A percentile compares a stretch with the other conserved stretches of the same genome.
phyloP scores from a whole-genome alignment of 1,140 invertebrate species.

The Aphelenchoides besseyi region DNA sequence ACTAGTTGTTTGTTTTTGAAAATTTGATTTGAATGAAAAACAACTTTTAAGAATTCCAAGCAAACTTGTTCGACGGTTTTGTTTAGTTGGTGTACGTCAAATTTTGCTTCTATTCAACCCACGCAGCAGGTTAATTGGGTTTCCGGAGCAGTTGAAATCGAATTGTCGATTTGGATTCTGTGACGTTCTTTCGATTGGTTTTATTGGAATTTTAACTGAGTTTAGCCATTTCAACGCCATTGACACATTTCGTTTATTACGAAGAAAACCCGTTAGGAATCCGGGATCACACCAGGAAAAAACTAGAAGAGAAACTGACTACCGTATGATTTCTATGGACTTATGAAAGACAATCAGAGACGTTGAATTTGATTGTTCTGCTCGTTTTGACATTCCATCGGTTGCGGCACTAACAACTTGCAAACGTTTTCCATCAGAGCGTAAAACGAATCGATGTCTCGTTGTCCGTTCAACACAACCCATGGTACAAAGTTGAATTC shows the following conservation, averaged over 20 bases:
- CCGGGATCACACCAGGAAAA: background rate
- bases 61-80: no score
- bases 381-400: conserved; percentile 30
- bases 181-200: no score
- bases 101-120: no score
- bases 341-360: background rate
- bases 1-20: no score
- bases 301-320: background rate
- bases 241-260: background rate
- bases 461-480: conserved; percentile 55
- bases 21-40: no score
- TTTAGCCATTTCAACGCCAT: no score
- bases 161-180: no score
- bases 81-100: no score
- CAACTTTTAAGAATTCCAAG: no score
- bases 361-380: background rate
- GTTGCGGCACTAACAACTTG: conserved; percentile 49
- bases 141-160: no score
- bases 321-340: background rate
- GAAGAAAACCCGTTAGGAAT: background rate
- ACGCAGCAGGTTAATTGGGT: no score
- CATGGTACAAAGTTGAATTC: conserved; percentile 59
- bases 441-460: conserved; percentile 58
- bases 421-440: conserved; percentile 60
- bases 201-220: no score